phyloP scores from a whole-genome alignment of 2,113 vertebrate genomes.

The Xenus cinereus region DNA sequence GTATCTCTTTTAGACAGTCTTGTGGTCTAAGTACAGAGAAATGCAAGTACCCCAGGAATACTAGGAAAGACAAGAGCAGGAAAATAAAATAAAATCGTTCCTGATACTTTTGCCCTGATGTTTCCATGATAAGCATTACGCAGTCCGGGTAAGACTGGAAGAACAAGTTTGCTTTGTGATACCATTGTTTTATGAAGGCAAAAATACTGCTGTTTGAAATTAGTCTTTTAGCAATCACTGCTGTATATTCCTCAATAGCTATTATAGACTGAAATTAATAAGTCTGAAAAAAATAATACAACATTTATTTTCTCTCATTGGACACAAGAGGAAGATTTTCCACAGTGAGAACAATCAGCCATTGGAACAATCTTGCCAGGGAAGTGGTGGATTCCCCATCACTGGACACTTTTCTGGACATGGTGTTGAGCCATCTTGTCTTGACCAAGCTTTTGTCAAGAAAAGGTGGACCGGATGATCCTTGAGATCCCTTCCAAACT shows the following conservation, averaged over 20 bases:
- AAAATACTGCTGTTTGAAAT: background rate
- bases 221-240: background rate
- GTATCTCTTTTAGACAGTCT: background rate
- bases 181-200: background rate
- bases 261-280: background rate
- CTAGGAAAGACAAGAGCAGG: background rate
- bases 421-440: background rate
- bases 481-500: background rate
- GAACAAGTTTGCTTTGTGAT: background rate
- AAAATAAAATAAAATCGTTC: background rate
- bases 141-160: background rate
- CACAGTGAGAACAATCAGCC: background rate
- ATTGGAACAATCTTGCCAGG: background rate
- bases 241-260: background rate
- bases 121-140: background rate
- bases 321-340: background rate
- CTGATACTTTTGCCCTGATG: background rate
- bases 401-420: background rate
- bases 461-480: background rate
- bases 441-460: background rate
- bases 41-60: background rate
- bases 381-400: background rate
- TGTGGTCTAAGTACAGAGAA: background rate
- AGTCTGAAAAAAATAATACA: background rate
- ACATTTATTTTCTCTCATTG: background rate